Evolutionary conservation across 2,888 invertebrate species (phyloP), one percentile per base, ranked within the genome.

Genomic region (Dyspetes luteomarginatus): DNA sequence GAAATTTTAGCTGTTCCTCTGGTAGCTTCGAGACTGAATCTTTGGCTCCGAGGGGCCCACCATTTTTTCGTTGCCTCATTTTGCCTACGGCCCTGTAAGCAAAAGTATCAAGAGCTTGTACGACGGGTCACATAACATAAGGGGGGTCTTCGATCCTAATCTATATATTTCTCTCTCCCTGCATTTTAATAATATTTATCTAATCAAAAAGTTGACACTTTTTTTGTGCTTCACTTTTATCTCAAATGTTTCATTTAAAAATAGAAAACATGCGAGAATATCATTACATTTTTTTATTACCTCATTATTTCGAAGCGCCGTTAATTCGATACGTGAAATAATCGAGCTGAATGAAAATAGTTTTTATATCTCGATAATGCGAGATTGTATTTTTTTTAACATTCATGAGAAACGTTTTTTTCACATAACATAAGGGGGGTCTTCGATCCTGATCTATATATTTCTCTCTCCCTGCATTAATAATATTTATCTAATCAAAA

Each of bases 1-100:
- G 91, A 82, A 92, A 92, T 80, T 89, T 90, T 71, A 92, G 86
- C 81, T 89, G 89, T 77, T 91, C 91, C 81, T 90, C 88, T 28
- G 84, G 73, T 55, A 71, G 55, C 22, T 86, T 77, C 48, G 89
- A 82, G 65, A 87, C 85, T 52, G 87, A 84, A 81, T 88, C 85
- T 78, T 88, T 82, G 82, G 88, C 86, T 74, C 86, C 85, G 81
- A 87, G 82, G 62, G 86, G 84, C 56, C 87, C 76, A 12, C 89
- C 78, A 88, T 84, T 83, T 74, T 90, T 90, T 22, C 89, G 89
- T 83, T 90, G 91, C 85, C 89, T 88, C 89, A 91, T 89, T 85
- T 84, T 87, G 85, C 88, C 88, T 83, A 88, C 85, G 82, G 85
- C 83, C 83, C 91, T 91, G 90, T 60, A 87, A 88, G 80, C 73